Conservation (phyloP, 2,888 invertebrate genomes). For the Metallyticus violacea region DNA sequence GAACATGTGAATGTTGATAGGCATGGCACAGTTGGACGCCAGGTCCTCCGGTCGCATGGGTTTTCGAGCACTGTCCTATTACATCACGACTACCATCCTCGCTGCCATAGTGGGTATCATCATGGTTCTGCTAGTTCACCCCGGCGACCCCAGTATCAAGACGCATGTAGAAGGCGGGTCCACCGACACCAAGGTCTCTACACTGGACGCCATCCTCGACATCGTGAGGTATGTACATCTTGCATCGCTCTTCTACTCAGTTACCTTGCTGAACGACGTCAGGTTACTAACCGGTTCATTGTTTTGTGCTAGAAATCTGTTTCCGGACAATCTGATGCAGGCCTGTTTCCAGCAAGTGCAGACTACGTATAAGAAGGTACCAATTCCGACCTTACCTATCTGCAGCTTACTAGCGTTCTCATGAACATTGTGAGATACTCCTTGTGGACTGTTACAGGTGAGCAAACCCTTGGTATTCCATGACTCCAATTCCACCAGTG, state of each 20-base stretch:
- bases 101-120: slow-evolving; percentile 63
- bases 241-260: neutral
- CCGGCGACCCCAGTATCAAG: slow-evolving; percentile 55
- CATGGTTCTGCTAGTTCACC: slow-evolving; percentile 61
- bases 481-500: slow-evolving; percentile 10
- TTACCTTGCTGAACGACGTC: neutral
- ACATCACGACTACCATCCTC: slow-evolving; percentile 61
- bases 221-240: slow-evolving; percentile 51
- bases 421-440: neutral
- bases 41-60: slow-evolving; percentile 63
- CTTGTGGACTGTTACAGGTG: slow-evolving; percentile 17
- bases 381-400: neutral
- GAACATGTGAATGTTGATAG: no score
- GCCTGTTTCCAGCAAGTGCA: slow-evolving; percentile 58
- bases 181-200: slow-evolving; percentile 47
- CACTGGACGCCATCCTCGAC: slow-evolving; percentile 58
- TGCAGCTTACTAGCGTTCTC: neutral
- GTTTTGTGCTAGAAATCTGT: slow-evolving; percentile 51
- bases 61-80: slow-evolving; percentile 58
- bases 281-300: neutral
- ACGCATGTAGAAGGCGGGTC: slow-evolving; percentile 38
- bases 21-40: slow-evolving; percentile 63
- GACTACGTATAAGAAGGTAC: slow-evolving; percentile 48
- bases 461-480: slow-evolving; percentile 23
- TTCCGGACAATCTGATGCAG: slow-evolving; percentile 60